Conservation (phyloP, 1,140 invertebrate genomes). For the Drosophila prosaltans region DNA sequence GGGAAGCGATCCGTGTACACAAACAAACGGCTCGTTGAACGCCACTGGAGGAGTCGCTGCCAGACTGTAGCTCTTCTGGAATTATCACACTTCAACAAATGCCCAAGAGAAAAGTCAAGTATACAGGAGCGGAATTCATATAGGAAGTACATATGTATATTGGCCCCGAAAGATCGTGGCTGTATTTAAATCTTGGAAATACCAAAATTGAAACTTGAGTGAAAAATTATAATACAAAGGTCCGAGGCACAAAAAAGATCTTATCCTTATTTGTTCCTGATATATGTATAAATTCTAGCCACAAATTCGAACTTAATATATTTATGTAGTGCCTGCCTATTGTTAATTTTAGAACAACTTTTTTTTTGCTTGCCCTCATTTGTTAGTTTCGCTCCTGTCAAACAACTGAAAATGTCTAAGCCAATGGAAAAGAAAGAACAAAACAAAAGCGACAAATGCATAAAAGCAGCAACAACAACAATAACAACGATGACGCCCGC, state of each 20-base stretch:
- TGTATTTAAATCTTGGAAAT: too few relatives aligned
- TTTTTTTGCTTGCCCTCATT: not conserved
- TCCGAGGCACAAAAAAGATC: too few relatives aligned
- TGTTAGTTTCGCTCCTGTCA: slow-evolving; percentile 20
- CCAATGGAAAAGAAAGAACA: slow-evolving; percentile 53
- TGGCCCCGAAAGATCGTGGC: not conserved
- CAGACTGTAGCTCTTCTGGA: slow-evolving; percentile 46
- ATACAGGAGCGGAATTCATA: slow-evolving; percentile 3
- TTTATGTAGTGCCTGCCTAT: too few relatives aligned
- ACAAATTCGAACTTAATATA: not conserved
- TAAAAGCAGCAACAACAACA: slow-evolving; percentile 39
- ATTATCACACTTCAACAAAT: slow-evolving; percentile 79
- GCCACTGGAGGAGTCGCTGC: slow-evolving; percentile 9
- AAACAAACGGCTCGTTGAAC: slow-evolving; percentile 52
- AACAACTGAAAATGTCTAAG: slow-evolving; percentile 20
- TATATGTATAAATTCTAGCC: too few relatives aligned
- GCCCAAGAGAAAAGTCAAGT: slow-evolving; percentile 20
- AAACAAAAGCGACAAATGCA: slow-evolving; percentile 71
- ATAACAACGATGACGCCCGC: slow-evolving; percentile 21
- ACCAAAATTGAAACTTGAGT: too few relatives aligned
- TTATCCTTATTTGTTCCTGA: too few relatives aligned
- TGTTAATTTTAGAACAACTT: not conserved
- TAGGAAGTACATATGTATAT: not conserved
- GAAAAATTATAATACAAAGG: too few relatives aligned
- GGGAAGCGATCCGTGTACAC: slow-evolving; percentile 48